Conservation (phyloP, 2,113 vertebrate species). For the Alectura lathami region DNA sequence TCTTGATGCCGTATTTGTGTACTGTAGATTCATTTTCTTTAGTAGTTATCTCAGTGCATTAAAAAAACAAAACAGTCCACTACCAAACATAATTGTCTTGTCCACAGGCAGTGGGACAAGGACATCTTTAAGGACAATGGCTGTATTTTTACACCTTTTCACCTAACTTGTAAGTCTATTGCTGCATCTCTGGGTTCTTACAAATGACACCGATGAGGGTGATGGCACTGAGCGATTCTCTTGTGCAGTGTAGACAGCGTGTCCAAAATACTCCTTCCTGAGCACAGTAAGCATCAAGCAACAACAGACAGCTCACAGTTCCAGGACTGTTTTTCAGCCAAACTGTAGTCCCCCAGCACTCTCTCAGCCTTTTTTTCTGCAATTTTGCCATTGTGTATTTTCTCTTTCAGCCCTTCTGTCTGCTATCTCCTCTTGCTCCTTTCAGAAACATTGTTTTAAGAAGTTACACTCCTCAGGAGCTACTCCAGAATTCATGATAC, state of each 20-base stretch:
- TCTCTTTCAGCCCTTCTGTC: background rate
- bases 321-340: background rate
- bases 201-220: background rate
- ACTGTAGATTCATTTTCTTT: background rate
- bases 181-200: background rate
- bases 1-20: background rate
- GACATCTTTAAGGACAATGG: background rate
- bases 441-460: background rate
- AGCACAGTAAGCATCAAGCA: background rate
- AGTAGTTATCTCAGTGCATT: background rate
- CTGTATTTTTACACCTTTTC: background rate
- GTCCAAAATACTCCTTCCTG: background rate
- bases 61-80: background rate
- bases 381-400: background rate
- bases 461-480: background rate
- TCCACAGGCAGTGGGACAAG: background rate
- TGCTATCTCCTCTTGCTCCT: background rate
- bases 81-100: background rate
- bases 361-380: background rate
- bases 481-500: background rate
- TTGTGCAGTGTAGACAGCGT: background rate
- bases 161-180: background rate
- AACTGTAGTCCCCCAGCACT: background rate
- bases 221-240: accelerated
- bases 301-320: background rate